Evolutionary conservation across 30 jellyfish, hydroid and myxozoan genomes (phyloP).

Genomic region (Turritopsis dohrnii): DNA sequence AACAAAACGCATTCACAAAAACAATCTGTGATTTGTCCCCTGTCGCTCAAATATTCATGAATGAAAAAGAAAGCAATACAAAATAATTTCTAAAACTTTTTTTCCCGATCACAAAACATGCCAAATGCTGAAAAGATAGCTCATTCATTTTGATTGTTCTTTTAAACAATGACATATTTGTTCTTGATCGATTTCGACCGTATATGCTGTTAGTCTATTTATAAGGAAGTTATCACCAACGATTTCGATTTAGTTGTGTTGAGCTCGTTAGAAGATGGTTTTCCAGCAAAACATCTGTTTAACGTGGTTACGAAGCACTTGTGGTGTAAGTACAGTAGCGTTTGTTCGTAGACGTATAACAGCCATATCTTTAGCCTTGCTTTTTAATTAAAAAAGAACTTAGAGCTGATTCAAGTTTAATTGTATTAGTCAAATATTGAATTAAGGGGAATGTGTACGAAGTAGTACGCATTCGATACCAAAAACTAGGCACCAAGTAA

Average conservation of each 20-base stretch:
- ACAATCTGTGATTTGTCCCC: background rate
- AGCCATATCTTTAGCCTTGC: too few relatives aligned
- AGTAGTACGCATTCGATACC: too few relatives aligned
- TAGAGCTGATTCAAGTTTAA: too few relatives aligned
- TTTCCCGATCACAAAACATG: background rate
- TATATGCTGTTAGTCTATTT: background rate
- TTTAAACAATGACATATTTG: background rate
- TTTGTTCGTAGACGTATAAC: too few relatives aligned
- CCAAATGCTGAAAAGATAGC: background rate
- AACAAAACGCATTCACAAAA: background rate
- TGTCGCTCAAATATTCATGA: background rate
- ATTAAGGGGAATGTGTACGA: too few relatives aligned
- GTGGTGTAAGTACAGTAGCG: background rate
- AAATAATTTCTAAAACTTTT: too few relatives aligned
- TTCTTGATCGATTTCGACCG: background rate
- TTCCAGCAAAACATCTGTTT: background rate
- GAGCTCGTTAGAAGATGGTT: background rate
- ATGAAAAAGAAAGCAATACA: background rate
- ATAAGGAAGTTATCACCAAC: background rate
- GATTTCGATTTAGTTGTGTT: background rate
- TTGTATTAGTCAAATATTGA: too few relatives aligned
- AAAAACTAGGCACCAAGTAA: too few relatives aligned
- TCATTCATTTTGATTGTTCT: background rate
- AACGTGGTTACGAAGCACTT: background rate
- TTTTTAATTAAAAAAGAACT: too few relatives aligned